Percentiles rank a stretch among this genome's conserved stretches.
phyloP scores from a whole-genome alignment of 1,140 invertebrate genomes.

The Nasonia longicornis region DNA sequence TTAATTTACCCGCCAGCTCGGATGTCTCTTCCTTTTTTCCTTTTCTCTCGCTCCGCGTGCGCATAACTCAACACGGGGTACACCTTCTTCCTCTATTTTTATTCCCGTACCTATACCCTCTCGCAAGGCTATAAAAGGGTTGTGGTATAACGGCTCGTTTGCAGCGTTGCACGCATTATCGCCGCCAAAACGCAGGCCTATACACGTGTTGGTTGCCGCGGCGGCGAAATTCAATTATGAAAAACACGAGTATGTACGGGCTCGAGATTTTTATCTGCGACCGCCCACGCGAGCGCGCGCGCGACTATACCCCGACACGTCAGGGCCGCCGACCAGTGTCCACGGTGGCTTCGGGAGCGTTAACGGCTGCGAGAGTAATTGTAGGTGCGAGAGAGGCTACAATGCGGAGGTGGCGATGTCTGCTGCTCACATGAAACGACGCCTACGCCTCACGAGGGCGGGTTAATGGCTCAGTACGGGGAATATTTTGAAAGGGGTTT shows the following conservation, averaged over 20 bases:
- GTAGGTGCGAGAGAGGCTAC: background rate
- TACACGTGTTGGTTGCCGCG: background rate
- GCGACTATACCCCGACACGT: too few species aligned
- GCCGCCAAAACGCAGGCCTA: background rate
- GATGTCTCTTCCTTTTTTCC: background rate
- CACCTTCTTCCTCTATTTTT: too few species aligned
- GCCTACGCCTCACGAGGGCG: background rate
- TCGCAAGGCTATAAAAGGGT: background rate
- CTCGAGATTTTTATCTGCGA: conserved; percentile 6
- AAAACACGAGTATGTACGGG: background rate
- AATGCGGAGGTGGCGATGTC: background rate
- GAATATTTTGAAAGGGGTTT: background rate
- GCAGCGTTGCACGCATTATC: background rate
- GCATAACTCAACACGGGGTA: too few species aligned
- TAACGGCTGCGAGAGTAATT: background rate
- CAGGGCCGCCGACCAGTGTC: background rate
- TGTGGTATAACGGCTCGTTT: background rate
- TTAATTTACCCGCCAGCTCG: background rate
- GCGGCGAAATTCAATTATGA: conserved; percentile 8
- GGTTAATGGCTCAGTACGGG: background rate
- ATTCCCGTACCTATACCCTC: background rate
- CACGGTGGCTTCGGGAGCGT: background rate
- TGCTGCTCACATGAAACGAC: background rate
- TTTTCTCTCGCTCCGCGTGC: too few species aligned
- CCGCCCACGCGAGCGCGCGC: background rate